phyloP scores from a whole-genome alignment of 2,797 vertebrate genomes.

The Arvicola amphibius region DNA sequence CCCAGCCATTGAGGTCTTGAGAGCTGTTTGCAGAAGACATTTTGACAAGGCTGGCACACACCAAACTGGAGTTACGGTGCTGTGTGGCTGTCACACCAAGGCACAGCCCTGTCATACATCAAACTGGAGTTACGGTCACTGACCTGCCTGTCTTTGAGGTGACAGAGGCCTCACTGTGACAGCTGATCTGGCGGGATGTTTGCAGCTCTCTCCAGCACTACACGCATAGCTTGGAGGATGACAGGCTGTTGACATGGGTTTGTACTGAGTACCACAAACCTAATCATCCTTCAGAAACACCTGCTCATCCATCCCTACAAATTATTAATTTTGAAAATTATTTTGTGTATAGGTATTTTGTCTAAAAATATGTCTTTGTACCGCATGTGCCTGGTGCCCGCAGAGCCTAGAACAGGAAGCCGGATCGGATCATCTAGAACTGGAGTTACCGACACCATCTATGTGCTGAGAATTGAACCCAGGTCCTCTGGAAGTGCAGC shows the following conservation, averaged over 20 bases:
- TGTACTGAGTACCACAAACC: not conserved
- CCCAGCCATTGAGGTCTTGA: not conserved
- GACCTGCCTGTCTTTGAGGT: not conserved
- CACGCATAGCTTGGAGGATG: too few species aligned
- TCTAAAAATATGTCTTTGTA: not conserved
- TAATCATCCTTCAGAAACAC: not conserved
- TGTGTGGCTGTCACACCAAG: too few species aligned
- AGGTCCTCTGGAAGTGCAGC: not conserved
- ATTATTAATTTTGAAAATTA: too few species aligned
- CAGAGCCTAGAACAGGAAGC: not conserved
- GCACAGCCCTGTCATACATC: too few species aligned
- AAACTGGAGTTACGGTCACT: not conserved
- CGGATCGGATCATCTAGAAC: not conserved
- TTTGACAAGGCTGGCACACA: not conserved
- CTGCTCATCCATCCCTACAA: not conserved
- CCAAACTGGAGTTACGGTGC: not conserved
- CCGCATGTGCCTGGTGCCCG: not conserved
- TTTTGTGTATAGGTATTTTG: not conserved
- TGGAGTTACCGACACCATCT: not conserved
- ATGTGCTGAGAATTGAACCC: not conserved
- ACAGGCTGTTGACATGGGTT: not conserved
- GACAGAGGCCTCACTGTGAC: not conserved
- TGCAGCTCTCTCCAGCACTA: not conserved
- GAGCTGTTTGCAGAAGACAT: not conserved
- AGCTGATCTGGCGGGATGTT: not conserved